Percentiles rank a stretch among this genome's conserved stretches.
Conservation (phyloP, 1,140 invertebrate genomes). For the Zeugodacus cucurbitae region DNA sequence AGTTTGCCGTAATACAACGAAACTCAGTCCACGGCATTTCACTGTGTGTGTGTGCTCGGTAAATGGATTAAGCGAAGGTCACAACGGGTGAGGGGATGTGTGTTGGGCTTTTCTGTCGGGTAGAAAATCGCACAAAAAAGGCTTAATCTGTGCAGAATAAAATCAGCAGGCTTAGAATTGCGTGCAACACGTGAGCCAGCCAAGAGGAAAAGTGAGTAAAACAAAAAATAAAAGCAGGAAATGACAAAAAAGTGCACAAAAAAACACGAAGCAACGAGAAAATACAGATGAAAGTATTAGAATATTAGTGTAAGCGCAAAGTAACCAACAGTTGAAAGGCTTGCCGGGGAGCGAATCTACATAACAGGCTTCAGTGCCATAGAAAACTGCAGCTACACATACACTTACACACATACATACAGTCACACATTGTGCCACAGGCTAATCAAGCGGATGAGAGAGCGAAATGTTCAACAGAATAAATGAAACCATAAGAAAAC, state of each 20-base stretch:
- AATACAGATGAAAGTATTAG: not conserved
- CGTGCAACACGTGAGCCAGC: conserved; percentile 17
- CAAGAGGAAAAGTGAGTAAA: not conserved
- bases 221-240: not conserved
- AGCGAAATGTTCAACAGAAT: not conserved
- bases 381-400: not conserved
- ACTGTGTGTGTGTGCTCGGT: not conserved
- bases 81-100: not conserved
- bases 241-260: not conserved
- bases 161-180: conserved; percentile 10
- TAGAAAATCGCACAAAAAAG: not conserved
- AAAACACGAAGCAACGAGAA: not conserved
- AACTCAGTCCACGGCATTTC: not conserved
- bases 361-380: not conserved
- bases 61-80: conserved; percentile 10
- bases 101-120: not conserved
- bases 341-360: not conserved
- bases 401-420: not conserved
- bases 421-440: not conserved
- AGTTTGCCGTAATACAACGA: not conserved
- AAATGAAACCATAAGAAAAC: not conserved
- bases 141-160: not conserved
- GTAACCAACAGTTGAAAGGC: not conserved
- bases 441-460: not conserved
- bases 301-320: not conserved